These are phyloP conservation scores for Diplodus sargus DNA, from an alignment of 2,797 vertebrate species.

Conservation along the genomic window DNA sequence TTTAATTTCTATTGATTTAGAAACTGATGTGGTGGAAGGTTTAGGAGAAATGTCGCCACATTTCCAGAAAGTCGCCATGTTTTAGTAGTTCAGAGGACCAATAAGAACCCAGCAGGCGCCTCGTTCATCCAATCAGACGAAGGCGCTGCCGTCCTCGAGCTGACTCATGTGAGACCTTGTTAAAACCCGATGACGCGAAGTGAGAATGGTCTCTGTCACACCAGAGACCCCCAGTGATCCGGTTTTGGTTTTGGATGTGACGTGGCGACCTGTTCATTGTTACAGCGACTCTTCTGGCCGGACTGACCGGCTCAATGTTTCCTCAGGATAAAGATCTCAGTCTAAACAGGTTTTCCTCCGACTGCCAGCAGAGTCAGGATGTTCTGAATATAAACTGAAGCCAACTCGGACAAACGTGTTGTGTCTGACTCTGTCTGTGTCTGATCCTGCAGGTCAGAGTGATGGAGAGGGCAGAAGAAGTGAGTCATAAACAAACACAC, in stretches of 20 bases:
- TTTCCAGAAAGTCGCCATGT: not conserved
- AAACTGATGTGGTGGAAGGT: not conserved
- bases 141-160: not conserved
- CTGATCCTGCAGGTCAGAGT: slow-evolving; percentile 64
- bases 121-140: not conserved
- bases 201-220: not conserved
- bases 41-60: not conserved
- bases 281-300: slow-evolving; percentile 4
- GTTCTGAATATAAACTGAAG: slow-evolving; percentile 9
- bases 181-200: not conserved
- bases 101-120: not conserved
- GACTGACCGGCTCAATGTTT: slow-evolving; percentile 1
- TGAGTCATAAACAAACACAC: slow-evolving; percentile 63
- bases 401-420: not conserved
- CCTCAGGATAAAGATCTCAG: slow-evolving; percentile 28
- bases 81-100: not conserved
- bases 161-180: not conserved
- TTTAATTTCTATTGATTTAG: too few relatives aligned
- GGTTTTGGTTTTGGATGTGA: not conserved
- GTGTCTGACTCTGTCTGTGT: slow-evolving; percentile 13
- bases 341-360: slow-evolving; percentile 24
- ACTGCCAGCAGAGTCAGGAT: slow-evolving; percentile 15
- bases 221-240: too few relatives aligned
- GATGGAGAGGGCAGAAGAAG: slow-evolving; percentile 79
- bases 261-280: slow-evolving; percentile 10